A percentile compares a stretch with the other conserved stretches of the same genome.
These are phyloP conservation scores for Tursiops truncatus DNA, from an alignment of 2,113 vertebrate genomes.

Conservation along the genomic window DNA sequence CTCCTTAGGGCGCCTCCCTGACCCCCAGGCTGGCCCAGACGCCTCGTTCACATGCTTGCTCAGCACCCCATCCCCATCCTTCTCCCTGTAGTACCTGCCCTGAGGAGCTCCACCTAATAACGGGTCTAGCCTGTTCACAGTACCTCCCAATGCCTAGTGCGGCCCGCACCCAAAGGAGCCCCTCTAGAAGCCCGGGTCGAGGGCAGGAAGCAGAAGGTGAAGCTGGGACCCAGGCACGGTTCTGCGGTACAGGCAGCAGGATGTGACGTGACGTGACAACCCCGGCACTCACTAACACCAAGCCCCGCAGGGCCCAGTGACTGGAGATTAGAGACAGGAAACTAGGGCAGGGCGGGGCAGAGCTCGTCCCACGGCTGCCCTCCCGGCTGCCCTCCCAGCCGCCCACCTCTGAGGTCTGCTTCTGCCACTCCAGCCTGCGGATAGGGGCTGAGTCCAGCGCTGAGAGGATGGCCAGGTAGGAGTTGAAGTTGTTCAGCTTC, in stretches of 20 bases:
- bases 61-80: too few species aligned
- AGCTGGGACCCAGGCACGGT: rapidly evolving
- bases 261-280: rapidly evolving
- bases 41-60: rapidly evolving
- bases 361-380: too few species aligned
- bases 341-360: not conserved
- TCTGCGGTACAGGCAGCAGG: not conserved
- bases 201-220: not conserved
- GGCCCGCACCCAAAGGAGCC: rapidly evolving
- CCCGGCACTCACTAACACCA: rapidly evolving
- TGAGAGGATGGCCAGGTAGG: constrained; percentile 98
- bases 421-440: constrained; percentile 98
- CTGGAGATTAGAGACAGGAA: rapidly evolving
- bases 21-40: rapidly evolving
- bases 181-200: rapidly evolving
- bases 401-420: constrained; percentile 98
- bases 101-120: rapidly evolving
- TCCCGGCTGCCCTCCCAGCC: not conserved
- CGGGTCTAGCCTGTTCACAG: not conserved
- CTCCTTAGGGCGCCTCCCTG: not conserved
- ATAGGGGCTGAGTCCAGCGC: constrained; percentile 98
- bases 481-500: constrained; percentile 99
- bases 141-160: rapidly evolving
- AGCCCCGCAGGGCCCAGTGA: too few species aligned
- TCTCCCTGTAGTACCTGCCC: not conserved